Evolutionary conservation across 2,888 invertebrate species (phyloP).

Genomic region (Cephonodes hylas): DNA sequence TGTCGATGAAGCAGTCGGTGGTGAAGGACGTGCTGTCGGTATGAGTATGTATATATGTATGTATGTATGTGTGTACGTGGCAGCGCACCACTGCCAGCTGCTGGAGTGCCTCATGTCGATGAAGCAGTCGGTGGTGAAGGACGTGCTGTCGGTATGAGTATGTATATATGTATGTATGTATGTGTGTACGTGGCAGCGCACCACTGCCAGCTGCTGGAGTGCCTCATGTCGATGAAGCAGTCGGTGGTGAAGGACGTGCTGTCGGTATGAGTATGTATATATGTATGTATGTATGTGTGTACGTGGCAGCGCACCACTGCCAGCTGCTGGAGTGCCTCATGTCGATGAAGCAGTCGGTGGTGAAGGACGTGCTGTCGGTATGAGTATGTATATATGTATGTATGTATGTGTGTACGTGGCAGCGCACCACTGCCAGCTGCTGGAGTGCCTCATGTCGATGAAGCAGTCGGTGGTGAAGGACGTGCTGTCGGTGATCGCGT

Average conservation of each 20-base stretch:
- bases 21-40: slow-evolving; percentile 97
- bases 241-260: slow-evolving; percentile 95
- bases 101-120: slow-evolving; percentile 97
- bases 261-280: no score
- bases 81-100: slow-evolving; percentile 97
- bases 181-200: slow-evolving; percentile 83
- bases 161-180: no score
- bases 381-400: no score
- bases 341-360: slow-evolving; percentile 94
- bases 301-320: slow-evolving; percentile 92
- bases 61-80: not conserved
- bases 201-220: slow-evolving; percentile 97
- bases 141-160: slow-evolving; percentile 97
- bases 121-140: slow-evolving; percentile 94
- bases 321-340: slow-evolving; percentile 97
- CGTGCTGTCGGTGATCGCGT: slow-evolving; percentile 96
- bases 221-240: slow-evolving; percentile 95
- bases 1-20: slow-evolving; percentile 95
- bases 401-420: slow-evolving; percentile 16
- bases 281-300: not conserved
- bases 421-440: slow-evolving; percentile 97
- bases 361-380: no score
- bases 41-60: no score
- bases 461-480: slow-evolving; percentile 96
- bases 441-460: slow-evolving; percentile 97